A percentile compares a stretch with the other conserved stretches of the same genome.
These are phyloP conservation scores for Trichonephila clavata DNA, from an alignment of 1,140 invertebrate genomes.

Conservation along the genomic window DNA sequence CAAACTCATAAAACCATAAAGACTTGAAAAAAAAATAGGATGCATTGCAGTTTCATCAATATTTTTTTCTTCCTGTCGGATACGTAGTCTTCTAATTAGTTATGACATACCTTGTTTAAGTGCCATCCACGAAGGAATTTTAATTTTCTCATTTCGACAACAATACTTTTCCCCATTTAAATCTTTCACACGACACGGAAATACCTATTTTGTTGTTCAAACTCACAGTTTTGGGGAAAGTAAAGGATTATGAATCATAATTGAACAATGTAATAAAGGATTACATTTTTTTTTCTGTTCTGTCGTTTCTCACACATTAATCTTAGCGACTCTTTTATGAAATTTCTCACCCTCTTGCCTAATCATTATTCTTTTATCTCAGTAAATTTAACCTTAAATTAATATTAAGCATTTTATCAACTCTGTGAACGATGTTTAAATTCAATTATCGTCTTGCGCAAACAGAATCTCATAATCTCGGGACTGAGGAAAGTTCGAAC, in stretches of 20 bases:
- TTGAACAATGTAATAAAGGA: background rate
- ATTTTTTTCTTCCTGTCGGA: too few species aligned
- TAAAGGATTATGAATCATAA: background rate
- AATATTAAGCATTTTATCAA: slow-evolving; percentile 54
- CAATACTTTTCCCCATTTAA: background rate
- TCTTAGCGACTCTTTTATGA: background rate
- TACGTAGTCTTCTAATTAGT: too few species aligned
- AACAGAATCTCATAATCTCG: slow-evolving; percentile 59
- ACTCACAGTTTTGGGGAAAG: background rate
- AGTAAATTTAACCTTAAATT: slow-evolving; percentile 52
- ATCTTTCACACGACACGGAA: background rate
- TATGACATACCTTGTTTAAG: too few species aligned
- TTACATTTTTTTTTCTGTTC: background rate
- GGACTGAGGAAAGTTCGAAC: background rate
- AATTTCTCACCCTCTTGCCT: background rate
- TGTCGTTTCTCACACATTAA: background rate
- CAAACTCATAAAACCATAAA: too few species aligned
- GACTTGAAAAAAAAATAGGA: too few species aligned
- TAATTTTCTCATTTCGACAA: too few species aligned
- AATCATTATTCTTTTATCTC: slow-evolving; percentile 26
- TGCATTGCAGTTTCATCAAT: too few species aligned
- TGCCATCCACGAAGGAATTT: too few species aligned
- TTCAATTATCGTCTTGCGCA: slow-evolving; percentile 60
- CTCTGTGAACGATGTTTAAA: slow-evolving; percentile 46
- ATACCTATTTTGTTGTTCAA: background rate